A percentile compares a stretch with the other conserved stretches of the same genome.
phyloP scores from a whole-genome alignment of 2,888 invertebrate species.

The Dendrolimus pini region DNA sequence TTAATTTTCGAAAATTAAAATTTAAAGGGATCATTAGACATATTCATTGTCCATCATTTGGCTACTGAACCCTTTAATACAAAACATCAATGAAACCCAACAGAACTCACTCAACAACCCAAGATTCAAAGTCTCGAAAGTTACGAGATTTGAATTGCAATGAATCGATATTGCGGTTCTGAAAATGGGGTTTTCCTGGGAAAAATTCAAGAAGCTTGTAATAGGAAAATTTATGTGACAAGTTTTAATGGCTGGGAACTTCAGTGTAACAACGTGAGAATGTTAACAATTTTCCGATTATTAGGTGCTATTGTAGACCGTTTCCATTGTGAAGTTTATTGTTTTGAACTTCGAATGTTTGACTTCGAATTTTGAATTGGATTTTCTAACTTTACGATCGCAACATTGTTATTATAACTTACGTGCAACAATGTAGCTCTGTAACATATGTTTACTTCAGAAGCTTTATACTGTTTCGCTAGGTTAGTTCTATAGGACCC shows the following conservation, averaged over 20 bases:
- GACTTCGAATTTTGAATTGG: neutral
- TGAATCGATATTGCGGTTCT: slow-evolving; percentile 14
- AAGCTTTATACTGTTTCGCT: no score
- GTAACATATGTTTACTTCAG: no score
- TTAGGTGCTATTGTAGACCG: neutral
- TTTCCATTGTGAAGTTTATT: slow-evolving; percentile 3
- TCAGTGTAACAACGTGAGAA: slow-evolving; percentile 5
- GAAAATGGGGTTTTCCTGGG: slow-evolving; percentile 9
- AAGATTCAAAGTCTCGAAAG: slow-evolving; percentile 13
- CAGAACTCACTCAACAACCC: slow-evolving; percentile 21
- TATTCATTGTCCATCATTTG: no score
- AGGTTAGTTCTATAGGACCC: no score
- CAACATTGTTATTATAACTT: no score
- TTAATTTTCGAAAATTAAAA: no score
- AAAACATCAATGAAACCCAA: slow-evolving; percentile 7
- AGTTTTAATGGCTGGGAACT: slow-evolving; percentile 8
- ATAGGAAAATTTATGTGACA: slow-evolving; percentile 11
- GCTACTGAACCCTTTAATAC: no score
- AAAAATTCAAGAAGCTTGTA: slow-evolving; percentile 7
- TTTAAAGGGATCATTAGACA: no score
- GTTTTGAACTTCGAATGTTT: neutral
- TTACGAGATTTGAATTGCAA: slow-evolving; percentile 23
- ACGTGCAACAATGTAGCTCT: no score
- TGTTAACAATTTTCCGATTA: slow-evolving; percentile 9
- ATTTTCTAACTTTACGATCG: neutral